These are phyloP conservation scores for Nanorana parkeri DNA, from an alignment of 2,113 vertebrate genomes.

Conservation along the genomic window DNA sequence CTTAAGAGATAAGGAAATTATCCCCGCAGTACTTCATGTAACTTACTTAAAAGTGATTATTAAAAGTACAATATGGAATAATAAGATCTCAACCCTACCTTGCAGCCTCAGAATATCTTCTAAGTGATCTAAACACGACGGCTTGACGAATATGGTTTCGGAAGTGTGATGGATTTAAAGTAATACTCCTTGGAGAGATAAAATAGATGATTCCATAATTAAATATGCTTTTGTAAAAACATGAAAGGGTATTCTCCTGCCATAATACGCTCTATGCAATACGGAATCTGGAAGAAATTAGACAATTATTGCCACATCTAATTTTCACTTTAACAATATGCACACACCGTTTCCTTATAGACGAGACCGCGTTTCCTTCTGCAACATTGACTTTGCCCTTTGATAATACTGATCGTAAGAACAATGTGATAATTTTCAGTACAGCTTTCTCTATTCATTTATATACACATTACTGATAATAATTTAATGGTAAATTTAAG, in stretches of 20 bases:
- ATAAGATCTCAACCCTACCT: slow-evolving; percentile 68
- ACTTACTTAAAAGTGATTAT: slow-evolving; percentile 50
- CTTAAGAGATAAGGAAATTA: slow-evolving; percentile 46
- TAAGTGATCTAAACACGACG: slow-evolving; percentile 71
- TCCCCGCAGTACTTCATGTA: slow-evolving; percentile 17
- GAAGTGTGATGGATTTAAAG: slow-evolving; percentile 75
- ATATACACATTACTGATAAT: not conserved
- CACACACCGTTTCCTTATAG: not conserved
- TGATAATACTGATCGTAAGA: slow-evolving; percentile 2
- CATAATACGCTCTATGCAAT: slow-evolving; percentile 7
- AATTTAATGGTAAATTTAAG: not conserved
- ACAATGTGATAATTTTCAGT: not conserved
- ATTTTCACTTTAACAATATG: not conserved
- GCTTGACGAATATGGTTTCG: slow-evolving; percentile 78
- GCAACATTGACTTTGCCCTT: slow-evolving; percentile 25
- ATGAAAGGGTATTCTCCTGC: slow-evolving; percentile 43
- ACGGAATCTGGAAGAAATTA: not conserved
- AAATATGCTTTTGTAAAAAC: slow-evolving; percentile 51
- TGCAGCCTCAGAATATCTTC: slow-evolving; percentile 77
- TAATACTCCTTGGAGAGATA: slow-evolving; percentile 72
- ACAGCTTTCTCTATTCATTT: slow-evolving; percentile 5
- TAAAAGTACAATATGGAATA: slow-evolving; percentile 43
- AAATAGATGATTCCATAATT: slow-evolving; percentile 59
- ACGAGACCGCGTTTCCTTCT: not conserved
- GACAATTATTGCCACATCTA: slow-evolving; percentile 24